phyloP scores from a whole-genome alignment of 2,888 invertebrate genomes.

The Seira ritae region DNA sequence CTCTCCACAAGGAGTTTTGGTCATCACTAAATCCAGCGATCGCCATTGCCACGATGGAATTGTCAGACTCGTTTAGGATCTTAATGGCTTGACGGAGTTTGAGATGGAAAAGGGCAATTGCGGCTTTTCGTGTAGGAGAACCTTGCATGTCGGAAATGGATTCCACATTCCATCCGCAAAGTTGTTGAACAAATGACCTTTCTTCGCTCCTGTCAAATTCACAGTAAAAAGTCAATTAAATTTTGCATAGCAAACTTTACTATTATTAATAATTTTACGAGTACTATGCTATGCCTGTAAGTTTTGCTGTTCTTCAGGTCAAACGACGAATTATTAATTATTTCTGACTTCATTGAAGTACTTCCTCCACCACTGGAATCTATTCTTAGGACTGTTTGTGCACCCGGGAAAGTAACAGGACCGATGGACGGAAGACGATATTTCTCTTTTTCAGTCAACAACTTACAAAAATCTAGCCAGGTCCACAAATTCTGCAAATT shows the following conservation, averaged over 20 bases:
- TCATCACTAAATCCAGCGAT: constrained; percentile 88
- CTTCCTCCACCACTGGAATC: constrained; percentile 50
- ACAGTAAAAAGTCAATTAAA: constrained; percentile 64
- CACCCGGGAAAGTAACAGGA: constrained; percentile 70
- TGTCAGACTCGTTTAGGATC: constrained; percentile 82
- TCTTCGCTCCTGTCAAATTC: constrained; percentile 81
- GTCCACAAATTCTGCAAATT: constrained; percentile 89
- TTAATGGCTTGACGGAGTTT: constrained; percentile 90
- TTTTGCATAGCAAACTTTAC: neutral
- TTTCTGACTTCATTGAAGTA: constrained; percentile 69
- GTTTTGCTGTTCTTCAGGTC: constrained; percentile 70
- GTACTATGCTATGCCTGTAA: constrained; percentile 56
- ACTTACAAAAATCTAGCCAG: constrained; percentile 85
- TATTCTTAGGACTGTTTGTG: constrained; percentile 67
- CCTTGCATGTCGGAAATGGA: constrained; percentile 80
- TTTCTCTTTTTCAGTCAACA: constrained; percentile 80
- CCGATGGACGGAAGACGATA: constrained; percentile 67
- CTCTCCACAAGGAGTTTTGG: constrained; percentile 86
- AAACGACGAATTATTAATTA: constrained; percentile 71
- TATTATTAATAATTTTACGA: constrained; percentile 22
- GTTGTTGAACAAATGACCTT: constrained; percentile 86
- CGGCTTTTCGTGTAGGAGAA: constrained; percentile 89
- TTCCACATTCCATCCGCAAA: constrained; percentile 94
- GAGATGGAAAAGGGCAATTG: constrained; percentile 93
- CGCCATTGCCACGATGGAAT: constrained; percentile 72